Conservation (phyloP, 2,113 vertebrate genomes). For the Ophiodon elongatus region DNA sequence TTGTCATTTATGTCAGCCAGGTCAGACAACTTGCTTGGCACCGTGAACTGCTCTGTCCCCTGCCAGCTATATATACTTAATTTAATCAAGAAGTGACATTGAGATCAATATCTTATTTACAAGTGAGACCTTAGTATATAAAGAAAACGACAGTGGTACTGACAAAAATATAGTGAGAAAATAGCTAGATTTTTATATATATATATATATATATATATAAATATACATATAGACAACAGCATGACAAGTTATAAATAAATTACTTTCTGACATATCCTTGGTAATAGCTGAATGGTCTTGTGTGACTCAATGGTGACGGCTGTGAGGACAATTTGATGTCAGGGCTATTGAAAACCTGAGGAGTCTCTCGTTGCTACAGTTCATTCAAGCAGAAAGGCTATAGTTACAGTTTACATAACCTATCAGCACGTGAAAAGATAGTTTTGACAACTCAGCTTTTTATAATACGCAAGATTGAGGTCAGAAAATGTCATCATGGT, state of each 20-base stretch:
- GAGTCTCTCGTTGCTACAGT: slow-evolving; percentile 20
- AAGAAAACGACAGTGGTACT: background rate
- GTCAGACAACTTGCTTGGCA: slow-evolving; percentile 57
- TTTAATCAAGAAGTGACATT: background rate
- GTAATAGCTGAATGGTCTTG: background rate
- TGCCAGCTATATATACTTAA: background rate
- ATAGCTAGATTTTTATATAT: background rate
- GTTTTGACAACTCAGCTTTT: slow-evolving; percentile 41
- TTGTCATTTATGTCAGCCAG: slow-evolving; percentile 58
- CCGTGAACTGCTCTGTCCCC: slow-evolving; percentile 29
- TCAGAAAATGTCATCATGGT: slow-evolving; percentile 26
- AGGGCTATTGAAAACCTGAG: slow-evolving; percentile 33
- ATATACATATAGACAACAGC: background rate
- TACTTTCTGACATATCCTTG: background rate
- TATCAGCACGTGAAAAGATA: slow-evolving; percentile 16
- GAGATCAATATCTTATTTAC: background rate
- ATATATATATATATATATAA: background rate
- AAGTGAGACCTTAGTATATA: background rate
- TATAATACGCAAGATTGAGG: slow-evolving; percentile 22
- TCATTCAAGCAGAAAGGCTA: slow-evolving; percentile 16
- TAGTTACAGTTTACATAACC: slow-evolving; percentile 38
- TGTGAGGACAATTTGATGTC: slow-evolving; percentile 1
- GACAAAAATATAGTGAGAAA: background rate
- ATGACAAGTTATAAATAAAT: background rate
- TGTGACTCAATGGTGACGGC: slow-evolving; percentile 10